Conservation (phyloP, 2,797 vertebrate species). For the Tapera naevia region DNA sequence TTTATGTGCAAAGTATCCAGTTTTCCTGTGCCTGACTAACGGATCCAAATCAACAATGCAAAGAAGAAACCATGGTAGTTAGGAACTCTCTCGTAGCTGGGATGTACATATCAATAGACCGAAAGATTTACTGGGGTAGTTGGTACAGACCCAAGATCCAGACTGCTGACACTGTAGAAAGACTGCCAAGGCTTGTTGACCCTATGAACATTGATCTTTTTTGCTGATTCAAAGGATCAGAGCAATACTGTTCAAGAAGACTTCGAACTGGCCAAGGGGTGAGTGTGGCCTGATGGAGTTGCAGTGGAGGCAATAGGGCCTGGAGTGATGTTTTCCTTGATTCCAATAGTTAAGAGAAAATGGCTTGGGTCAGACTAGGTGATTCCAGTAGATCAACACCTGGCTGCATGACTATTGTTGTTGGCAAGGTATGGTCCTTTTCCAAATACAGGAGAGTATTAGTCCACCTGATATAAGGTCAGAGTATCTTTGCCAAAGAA, state of each 20-base stretch:
- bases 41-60: neutral
- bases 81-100: neutral
- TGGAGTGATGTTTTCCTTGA: too few relatives aligned
- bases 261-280: too few relatives aligned
- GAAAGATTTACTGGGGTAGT: neutral
- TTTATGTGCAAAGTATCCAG: neutral
- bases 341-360: too few relatives aligned
- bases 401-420: neutral
- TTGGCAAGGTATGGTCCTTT: neutral
- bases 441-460: neutral
- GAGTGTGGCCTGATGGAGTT: too few relatives aligned
- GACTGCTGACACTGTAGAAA: neutral
- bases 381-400: neutral
- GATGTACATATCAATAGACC: neutral
- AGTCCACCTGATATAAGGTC: neutral
- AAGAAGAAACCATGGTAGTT: neutral
- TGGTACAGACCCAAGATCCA: neutral
- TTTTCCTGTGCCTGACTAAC: neutral
- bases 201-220: neutral
- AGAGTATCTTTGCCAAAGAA: neutral
- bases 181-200: neutral
- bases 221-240: neutral
- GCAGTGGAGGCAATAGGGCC: too few relatives aligned
- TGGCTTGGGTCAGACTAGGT: neutral
- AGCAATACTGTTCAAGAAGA: too few relatives aligned